A percentile compares a stretch with the other conserved stretches of the same genome.
These are phyloP conservation scores for Pocillopora damicornis DNA, from an alignment of 64 coral and sea anemone species.

Conservation along the genomic window DNA sequence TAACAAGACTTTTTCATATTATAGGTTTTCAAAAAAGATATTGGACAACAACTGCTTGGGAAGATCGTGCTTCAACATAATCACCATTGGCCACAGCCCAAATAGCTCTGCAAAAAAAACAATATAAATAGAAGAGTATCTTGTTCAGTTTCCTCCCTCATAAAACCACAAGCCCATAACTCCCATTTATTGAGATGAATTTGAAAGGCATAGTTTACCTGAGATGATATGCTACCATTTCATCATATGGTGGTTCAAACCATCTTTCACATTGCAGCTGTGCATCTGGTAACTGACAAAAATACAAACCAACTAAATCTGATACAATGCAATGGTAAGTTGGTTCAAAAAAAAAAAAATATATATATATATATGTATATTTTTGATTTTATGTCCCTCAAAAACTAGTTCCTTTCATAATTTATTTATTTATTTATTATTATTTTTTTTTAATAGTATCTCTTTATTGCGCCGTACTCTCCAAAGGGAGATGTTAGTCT, in stretches of 20 bases:
- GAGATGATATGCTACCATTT: slow-evolving; percentile 78
- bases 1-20: too few species aligned
- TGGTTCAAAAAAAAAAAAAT: not conserved
- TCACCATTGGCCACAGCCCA: slow-evolving; percentile 86
- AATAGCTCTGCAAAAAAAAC: slow-evolving; percentile 50
- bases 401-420: too few species aligned
- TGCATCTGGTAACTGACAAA: slow-evolving; percentile 68
- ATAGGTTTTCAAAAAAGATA: slow-evolving; percentile 62
- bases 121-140: not conserved
- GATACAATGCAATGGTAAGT: not conserved
- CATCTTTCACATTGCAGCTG: slow-evolving; percentile 73
- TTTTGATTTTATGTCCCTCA: too few species aligned
- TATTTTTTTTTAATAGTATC: too few species aligned
- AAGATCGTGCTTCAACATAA: slow-evolving; percentile 71
- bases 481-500: too few species aligned
- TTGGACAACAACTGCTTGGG: slow-evolving; percentile 82
- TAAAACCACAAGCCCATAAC: not conserved
- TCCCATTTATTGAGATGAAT: not conserved
- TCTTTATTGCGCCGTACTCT: too few species aligned
- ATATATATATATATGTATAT: not conserved
- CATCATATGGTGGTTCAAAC: slow-evolving; percentile 94
- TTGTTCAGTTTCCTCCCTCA: not conserved
- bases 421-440: too few species aligned
- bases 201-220: slow-evolving; percentile 31
- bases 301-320: too few species aligned